Conservation (phyloP, 1,140 invertebrate genomes). For the Atta texana region DNA sequence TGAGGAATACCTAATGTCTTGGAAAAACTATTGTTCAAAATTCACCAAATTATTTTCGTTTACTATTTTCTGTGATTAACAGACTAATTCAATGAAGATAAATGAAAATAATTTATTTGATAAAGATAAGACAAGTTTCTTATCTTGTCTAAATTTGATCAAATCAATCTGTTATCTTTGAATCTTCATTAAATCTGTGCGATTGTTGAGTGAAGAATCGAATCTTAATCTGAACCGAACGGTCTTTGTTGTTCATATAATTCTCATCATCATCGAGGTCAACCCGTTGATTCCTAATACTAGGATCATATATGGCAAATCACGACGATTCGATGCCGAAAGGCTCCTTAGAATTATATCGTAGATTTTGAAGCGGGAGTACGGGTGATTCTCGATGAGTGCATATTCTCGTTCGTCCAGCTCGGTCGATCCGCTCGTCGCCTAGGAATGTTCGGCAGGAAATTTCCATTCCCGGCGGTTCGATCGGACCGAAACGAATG, state of each 20-base stretch:
- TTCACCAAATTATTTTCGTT: background rate
- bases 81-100: too few relatives aligned
- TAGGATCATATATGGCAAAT: background rate
- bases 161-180: background rate
- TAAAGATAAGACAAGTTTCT: too few relatives aligned
- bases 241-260: background rate
- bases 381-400: background rate
- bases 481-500: constrained; percentile 54
- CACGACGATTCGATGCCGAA: background rate
- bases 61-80: background rate
- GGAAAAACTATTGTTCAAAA: background rate
- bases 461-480: constrained; percentile 65
- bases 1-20: background rate
- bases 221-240: background rate
- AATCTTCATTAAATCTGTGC: background rate
- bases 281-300: background rate
- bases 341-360: background rate
- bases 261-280: constrained; percentile 12
- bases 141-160: background rate
- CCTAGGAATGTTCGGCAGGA: constrained; percentile 49
- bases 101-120: too few relatives aligned
- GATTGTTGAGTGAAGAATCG: background rate
- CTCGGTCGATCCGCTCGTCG: constrained; percentile 25
- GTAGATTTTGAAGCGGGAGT: background rate
- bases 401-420: background rate